Conservation (phyloP, 2,797 vertebrate species). For the Pseudotriccus pelzelni region DNA sequence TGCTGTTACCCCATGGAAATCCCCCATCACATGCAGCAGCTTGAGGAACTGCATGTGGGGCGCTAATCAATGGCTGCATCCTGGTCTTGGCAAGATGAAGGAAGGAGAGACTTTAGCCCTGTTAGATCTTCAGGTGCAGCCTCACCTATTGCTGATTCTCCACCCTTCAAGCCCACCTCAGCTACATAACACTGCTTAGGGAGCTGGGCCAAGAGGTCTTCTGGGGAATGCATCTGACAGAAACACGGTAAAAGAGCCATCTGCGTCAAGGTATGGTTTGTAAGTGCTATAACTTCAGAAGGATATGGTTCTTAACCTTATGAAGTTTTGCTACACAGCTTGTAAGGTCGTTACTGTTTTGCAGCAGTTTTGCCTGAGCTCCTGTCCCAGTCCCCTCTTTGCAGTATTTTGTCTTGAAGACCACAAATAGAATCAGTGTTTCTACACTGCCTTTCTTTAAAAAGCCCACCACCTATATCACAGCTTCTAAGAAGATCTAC, state of each 20-base stretch:
- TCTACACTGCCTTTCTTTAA: not conserved
- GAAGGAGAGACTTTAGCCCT: not conserved
- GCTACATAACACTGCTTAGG: fast-evolving
- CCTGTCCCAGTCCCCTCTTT: not conserved
- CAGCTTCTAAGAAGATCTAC: not conserved
- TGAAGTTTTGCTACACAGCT: not conserved
- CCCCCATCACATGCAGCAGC: fast-evolving
- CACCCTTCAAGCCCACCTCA: not conserved
- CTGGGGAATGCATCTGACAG: fast-evolving
- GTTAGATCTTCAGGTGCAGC: not conserved
- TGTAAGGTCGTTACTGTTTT: not conserved
- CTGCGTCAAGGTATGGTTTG: not conserved
- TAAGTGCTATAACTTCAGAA: not conserved
- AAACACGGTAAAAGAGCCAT: not conserved
- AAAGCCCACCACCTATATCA: not conserved
- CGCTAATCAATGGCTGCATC: not conserved
- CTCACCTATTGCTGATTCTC: not conserved
- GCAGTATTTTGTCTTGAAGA: not conserved
- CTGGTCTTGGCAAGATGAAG: not conserved
- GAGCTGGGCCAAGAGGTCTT: not conserved
- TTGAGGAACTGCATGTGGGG: not conserved
- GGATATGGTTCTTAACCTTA: not conserved
- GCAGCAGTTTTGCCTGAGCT: not conserved
- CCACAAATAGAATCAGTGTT: not conserved
- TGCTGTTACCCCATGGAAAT: not conserved